A percentile compares a stretch with the other conserved stretches of the same genome.
These are phyloP conservation scores for Calephelis nemesis DNA, from an alignment of 1,140 invertebrate genomes.

Conservation along the genomic window DNA sequence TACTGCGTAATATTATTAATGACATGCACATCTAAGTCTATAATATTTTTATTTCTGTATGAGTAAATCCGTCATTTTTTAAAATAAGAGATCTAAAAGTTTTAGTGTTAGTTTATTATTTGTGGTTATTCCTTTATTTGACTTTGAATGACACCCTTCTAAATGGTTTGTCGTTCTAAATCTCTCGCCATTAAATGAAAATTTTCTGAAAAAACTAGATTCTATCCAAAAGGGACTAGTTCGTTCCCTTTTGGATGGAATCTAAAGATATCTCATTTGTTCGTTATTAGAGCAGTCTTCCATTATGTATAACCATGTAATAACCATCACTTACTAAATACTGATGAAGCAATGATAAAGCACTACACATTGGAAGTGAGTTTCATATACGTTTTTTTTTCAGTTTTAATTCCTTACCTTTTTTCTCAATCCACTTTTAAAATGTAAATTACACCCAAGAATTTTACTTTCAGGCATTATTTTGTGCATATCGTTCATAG, in stretches of 20 bases:
- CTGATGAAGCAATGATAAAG: background rate
- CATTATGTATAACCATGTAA: too few relatives aligned
- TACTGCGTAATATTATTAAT: background rate
- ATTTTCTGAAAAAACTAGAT: background rate
- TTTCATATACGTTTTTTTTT: background rate
- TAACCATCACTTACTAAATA: background rate
- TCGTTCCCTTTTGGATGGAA: background rate
- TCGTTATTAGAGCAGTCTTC: background rate
- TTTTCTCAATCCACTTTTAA: constrained; percentile 1
- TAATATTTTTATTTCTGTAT: background rate
- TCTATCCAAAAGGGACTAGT: background rate
- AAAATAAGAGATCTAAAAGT: background rate
- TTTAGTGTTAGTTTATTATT: background rate
- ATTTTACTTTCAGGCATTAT: background rate
- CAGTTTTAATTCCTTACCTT: background rate
- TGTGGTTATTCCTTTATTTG: background rate
- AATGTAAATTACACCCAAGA: background rate
- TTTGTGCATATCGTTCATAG: background rate
- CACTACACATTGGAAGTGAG: background rate
- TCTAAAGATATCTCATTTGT: background rate
- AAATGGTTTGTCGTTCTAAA: background rate
- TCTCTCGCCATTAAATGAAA: background rate
- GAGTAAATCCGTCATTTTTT: background rate
- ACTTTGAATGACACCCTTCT: background rate
- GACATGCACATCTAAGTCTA: background rate